Evolutionary conservation across 2,113 vertebrate species (phyloP).

Genomic region (Chlorodrepanis virens): DNA sequence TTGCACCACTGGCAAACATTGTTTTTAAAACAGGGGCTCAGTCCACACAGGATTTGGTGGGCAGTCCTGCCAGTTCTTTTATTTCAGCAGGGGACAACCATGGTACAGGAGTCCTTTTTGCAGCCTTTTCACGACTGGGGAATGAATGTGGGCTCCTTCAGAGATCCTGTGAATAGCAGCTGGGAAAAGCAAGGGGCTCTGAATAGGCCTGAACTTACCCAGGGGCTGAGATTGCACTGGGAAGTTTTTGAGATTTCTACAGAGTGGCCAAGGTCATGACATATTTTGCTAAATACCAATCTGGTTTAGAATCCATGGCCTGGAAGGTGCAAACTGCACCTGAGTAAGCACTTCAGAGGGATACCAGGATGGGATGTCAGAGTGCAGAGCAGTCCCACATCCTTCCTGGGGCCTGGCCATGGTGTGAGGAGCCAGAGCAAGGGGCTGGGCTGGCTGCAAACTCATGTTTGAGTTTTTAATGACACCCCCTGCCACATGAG

Average conservation of each 20-base stretch:
- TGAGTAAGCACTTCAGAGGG: not conserved
- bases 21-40: not conserved
- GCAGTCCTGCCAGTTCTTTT: not conserved
- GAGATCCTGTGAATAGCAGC: not conserved
- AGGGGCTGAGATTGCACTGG: not conserved
- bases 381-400: rapidly evolving
- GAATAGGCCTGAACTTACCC: not conserved
- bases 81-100: not conserved
- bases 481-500: not conserved
- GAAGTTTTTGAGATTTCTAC: not conserved
- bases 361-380: not conserved
- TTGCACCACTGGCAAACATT: not conserved
- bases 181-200: not conserved
- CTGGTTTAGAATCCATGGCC: not conserved
- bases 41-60: not conserved
- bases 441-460: not conserved
- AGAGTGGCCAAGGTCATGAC: not conserved
- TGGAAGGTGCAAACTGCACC: not conserved
- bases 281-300: not conserved
- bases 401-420: not conserved
- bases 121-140: not conserved
- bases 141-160: not conserved
- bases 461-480: not conserved
- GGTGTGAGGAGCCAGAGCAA: not conserved
- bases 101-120: not conserved